Conservation (phyloP, 1,140 invertebrate species). For the Brachionus asplanchnoidis region DNA sequence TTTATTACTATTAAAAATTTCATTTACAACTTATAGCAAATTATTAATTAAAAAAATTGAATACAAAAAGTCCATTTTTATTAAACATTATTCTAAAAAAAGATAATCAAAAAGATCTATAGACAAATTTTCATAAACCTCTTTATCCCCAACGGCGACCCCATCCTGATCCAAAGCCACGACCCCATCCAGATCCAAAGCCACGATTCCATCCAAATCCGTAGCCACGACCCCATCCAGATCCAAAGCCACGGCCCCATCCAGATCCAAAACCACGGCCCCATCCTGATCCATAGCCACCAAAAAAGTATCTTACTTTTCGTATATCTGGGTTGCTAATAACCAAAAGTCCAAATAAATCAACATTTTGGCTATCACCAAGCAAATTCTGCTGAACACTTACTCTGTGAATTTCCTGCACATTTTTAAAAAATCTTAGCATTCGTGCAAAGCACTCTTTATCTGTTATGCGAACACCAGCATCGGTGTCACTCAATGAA, state of each 20-base stretch:
- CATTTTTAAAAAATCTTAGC: neutral
- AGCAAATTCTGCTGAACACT: neutral
- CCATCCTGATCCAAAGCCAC: neutral
- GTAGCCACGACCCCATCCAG: neutral
- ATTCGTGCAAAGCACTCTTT: neutral
- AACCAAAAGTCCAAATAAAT: neutral
- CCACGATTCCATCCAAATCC: neutral
- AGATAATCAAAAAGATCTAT: neutral
- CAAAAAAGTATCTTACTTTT: neutral
- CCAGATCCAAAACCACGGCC: neutral
- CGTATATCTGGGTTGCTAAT: neutral
- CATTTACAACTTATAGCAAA: neutral
- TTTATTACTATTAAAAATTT: too few relatives aligned
- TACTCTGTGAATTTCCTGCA: neutral
- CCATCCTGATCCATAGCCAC: neutral
- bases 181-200: neutral
- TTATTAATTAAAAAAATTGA: neutral
- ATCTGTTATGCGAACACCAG: neutral
- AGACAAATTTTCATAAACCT: neutral
- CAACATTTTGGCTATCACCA: neutral
- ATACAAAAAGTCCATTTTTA: neutral
- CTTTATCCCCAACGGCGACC: neutral
- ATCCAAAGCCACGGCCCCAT: neutral
- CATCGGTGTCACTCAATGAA: neutral
- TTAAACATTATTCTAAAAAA: neutral